phyloP scores from a whole-genome alignment of 2,113 vertebrate species.

The Fulmarus glacialis region DNA sequence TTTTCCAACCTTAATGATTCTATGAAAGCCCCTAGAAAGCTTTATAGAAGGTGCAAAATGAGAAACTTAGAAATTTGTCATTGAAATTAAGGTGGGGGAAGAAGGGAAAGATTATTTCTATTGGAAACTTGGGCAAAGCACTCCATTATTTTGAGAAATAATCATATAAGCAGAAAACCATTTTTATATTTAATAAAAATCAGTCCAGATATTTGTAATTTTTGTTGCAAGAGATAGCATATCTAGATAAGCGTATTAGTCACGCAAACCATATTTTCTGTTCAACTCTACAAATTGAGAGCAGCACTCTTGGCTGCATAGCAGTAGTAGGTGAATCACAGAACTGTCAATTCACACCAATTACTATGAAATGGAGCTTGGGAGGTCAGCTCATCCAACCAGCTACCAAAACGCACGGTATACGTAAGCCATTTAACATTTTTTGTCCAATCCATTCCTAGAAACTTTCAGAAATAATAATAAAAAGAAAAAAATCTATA shows the following conservation, averaged over 20 bases:
- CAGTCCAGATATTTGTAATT: not conserved
- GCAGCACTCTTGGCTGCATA: not conserved
- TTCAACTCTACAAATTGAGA: not conserved
- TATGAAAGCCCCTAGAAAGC: not conserved
- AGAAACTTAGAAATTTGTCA: not conserved
- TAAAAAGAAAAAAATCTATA: not conserved
- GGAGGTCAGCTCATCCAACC: not conserved
- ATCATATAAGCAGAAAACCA: not conserved
- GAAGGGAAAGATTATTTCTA: not conserved
- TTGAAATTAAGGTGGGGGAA: not conserved
- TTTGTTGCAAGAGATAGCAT: not conserved
- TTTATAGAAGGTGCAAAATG: not conserved
- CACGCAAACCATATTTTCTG: not conserved
- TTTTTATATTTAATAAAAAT: constrained; percentile 4
- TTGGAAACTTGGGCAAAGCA: not conserved
- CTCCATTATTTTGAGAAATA: not conserved
- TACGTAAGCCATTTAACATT: not conserved
- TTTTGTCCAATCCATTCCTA: not conserved
- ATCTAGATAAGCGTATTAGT: not conserved
- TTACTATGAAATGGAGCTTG: not conserved
- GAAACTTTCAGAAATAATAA: not conserved
- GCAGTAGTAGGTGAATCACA: not conserved
- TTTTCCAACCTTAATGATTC: too few relatives aligned
- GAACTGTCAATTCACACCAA: not conserved
- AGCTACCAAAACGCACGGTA: not conserved